A percentile compares a stretch with the other conserved stretches of the same genome.
Evolutionary conservation across 2,113 vertebrate species (phyloP).

Genomic region (Chlorodrepanis virens): DNA sequence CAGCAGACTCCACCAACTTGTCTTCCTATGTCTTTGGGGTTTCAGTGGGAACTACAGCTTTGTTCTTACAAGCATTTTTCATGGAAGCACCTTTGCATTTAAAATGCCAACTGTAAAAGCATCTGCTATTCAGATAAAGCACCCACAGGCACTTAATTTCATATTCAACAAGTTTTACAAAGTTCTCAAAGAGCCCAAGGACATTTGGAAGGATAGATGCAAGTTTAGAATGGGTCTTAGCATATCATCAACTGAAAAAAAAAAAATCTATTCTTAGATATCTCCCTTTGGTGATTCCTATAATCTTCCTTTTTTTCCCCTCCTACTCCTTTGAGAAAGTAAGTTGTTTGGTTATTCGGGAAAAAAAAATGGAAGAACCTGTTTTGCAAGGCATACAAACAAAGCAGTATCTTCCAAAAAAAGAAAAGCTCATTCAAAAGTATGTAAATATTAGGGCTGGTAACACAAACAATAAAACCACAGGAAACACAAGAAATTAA

Average conservation of each 20-base stretch:
- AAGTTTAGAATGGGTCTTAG: slow-evolving; percentile 11
- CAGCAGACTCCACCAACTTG: neutral
- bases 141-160: neutral
- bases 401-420: slow-evolving; percentile 53
- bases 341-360: slow-evolving; percentile 4
- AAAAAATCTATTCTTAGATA: slow-evolving; percentile 58
- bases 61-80: neutral
- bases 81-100: slow-evolving; percentile 35
- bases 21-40: neutral
- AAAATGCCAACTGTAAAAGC: neutral
- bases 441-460: slow-evolving; percentile 54
- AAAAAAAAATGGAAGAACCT: slow-evolving; percentile 40
- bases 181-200: slow-evolving; percentile 38
- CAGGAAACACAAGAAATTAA: slow-evolving; percentile 61
- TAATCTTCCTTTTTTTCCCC: neutral
- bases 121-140: slow-evolving; percentile 25
- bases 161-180: slow-evolving; percentile 28
- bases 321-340: slow-evolving; percentile 39
- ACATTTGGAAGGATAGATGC: neutral
- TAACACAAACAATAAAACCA: slow-evolving; percentile 63
- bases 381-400: slow-evolving; percentile 36
- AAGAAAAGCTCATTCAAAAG: slow-evolving; percentile 53
- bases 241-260: slow-evolving; percentile 36
- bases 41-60: neutral
- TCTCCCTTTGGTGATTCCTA: slow-evolving; percentile 41